Base-by-base conservation (phyloP, 2,113 vertebrate species). In the Atlantisia rogersi region DNA sequence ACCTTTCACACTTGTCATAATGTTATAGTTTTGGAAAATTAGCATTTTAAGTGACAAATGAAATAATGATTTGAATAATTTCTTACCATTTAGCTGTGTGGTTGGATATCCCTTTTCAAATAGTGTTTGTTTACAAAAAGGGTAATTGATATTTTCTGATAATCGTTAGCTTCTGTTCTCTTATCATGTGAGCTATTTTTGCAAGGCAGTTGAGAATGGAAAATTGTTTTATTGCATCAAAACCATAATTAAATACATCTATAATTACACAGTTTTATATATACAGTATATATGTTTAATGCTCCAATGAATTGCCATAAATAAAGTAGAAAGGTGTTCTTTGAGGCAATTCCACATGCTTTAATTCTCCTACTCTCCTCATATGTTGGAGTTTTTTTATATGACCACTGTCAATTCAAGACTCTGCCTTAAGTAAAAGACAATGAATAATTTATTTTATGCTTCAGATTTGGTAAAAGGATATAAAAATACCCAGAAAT, bases 171-270 rank as follows among this genome's bases (percentile, higher is more conserved):
- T 88, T 63, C 64, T 37, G 39, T 5, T 69, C 50, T 55, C 83
- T 65, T 65, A 11, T 60, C 37, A 5, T 6, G 0, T 46, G 37
- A 86, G 37, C 46, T 46, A 0, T 12, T 20, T 65, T 39, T 70
- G 46, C 62, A 64, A 48, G 65, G 37, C 56, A 63, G 18, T 15
- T 82, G 73, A 58, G 56, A 79, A 29, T 10, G 35, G 76, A 40
- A 42, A 58, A 55, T 15, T 0, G 22, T 63, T 76, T 48, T 42
- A 44, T 26, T 79, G 39, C 44, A 28, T 90, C 69, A 59, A 80
- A 62, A n/a, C 31, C n/a, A 32, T 35, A 59, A 40, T 80, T 53
- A 31, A 48, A 40, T 35, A 6, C 39, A 35, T 50, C n/a, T 35
- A 5, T 55, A 55, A n/a, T 25, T 32, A 9, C 4, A 12, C 70